Conservation (phyloP, 2,113 vertebrate genomes). For the Chamaetylas fuelleborni region DNA sequence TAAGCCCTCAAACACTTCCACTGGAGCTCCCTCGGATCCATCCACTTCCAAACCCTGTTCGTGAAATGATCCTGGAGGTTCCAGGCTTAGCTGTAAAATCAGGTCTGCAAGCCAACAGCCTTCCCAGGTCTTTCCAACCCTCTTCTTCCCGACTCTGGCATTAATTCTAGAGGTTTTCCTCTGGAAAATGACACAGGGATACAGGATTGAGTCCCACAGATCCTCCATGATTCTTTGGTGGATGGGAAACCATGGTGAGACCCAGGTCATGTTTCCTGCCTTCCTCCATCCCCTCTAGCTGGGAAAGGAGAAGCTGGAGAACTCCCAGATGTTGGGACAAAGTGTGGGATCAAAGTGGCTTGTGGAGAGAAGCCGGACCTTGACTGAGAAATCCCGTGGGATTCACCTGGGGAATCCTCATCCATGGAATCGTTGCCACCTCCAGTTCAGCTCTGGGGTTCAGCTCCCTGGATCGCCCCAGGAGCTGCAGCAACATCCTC, state of each 20-base stretch:
- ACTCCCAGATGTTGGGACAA: neutral
- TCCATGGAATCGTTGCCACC: neutral
- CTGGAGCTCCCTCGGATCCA: neutral
- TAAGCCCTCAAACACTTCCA: neutral
- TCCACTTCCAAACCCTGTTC: fast-evolving
- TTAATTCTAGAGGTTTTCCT: neutral
- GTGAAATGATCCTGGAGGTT: fast-evolving
- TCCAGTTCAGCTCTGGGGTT: neutral
- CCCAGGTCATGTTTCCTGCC: neutral
- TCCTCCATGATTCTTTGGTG: neutral
- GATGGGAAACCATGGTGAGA: neutral
- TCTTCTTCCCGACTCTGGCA: neutral
- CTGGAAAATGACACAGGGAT: neutral
- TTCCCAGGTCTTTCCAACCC: neutral
- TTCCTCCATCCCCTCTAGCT: neutral
- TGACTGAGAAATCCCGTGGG: fast-evolving
- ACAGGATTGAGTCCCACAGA: neutral
- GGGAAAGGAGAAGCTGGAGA: neutral
- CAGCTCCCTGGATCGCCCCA: neutral
- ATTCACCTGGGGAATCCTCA: neutral
- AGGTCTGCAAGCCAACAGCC: neutral
- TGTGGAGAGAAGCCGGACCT: neutral
- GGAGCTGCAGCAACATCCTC: neutral
- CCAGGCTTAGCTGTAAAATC: neutral
- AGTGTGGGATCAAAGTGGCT: neutral